phyloP scores from a whole-genome alignment of 1,140 invertebrate genomes.

The Camponotus vicinus region DNA sequence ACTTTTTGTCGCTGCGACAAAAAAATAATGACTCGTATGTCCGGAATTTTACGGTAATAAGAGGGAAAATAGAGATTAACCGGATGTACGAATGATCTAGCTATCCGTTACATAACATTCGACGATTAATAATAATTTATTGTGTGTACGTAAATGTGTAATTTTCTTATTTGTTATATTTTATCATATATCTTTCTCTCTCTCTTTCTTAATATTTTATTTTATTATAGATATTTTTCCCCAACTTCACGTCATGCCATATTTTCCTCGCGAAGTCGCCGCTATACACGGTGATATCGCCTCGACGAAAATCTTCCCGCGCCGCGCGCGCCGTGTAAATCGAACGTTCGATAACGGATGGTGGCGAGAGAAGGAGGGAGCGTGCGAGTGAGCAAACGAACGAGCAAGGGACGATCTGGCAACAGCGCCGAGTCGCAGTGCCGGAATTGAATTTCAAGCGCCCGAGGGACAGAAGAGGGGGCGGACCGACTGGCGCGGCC shows the following conservation, averaged over 20 bases:
- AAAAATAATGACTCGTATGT: background rate
- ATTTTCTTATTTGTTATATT: background rate
- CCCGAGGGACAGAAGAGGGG: conserved; percentile 79
- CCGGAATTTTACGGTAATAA: background rate
- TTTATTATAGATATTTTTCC: background rate
- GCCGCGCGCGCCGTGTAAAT: conserved; percentile 52
- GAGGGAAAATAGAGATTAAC: background rate
- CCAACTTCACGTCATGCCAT: too few relatives aligned
- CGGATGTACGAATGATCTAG: background rate
- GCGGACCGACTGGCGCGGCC: conserved; percentile 61
- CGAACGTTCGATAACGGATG: conserved; percentile 70
- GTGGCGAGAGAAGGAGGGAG: conserved; percentile 37
- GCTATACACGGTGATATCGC: conserved; percentile 34
- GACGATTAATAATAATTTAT: too few relatives aligned
- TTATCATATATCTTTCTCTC: background rate
- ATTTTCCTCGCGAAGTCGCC: conserved; percentile 26
- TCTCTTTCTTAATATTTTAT: too few relatives aligned
- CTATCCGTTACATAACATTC: too few relatives aligned
- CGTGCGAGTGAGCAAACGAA: background rate
- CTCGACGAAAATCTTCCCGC: conserved; percentile 57
- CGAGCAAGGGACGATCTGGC: conserved; percentile 62
- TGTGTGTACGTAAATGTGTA: too few relatives aligned
- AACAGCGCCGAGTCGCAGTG: conserved; percentile 72
- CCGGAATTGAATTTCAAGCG: conserved; percentile 85
- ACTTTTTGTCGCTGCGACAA: conserved; percentile 16